Percentiles rank a stretch among this genome's conserved stretches.
Evolutionary conservation across 2,113 vertebrate species (phyloP).

Genomic region (Irena cyanogastra): DNA sequence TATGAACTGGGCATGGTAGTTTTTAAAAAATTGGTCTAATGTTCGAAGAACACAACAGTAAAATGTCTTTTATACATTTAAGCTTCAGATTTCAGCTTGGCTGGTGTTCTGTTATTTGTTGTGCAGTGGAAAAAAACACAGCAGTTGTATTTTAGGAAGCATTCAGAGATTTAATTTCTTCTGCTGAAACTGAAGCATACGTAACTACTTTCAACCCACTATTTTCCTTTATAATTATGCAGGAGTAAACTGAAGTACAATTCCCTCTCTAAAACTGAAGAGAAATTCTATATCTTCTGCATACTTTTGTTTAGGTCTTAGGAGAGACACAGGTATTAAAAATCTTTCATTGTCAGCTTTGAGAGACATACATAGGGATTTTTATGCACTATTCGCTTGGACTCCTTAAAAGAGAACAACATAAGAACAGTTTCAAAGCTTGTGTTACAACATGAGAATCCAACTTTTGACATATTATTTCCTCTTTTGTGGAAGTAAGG

Average conservation of each 20-base stretch:
- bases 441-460: not conserved
- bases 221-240: not conserved
- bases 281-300: not conserved
- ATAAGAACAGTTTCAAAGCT: not conserved
- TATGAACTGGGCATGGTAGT: not conserved
- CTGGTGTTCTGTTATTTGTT: not conserved
- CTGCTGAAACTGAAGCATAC: not conserved
- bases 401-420: not conserved
- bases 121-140: not conserved
- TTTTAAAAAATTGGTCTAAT: not conserved
- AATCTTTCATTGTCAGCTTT: not conserved
- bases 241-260: not conserved
- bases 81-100: not conserved
- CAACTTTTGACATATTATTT: not conserved
- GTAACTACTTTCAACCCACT: not conserved
- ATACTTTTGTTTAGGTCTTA: not conserved
- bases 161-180: not conserved
- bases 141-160: not conserved
- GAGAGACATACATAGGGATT: not conserved
- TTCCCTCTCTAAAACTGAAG: not conserved
- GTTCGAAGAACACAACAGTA: not conserved
- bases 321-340: not conserved
- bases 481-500: not conserved
- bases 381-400: not conserved
- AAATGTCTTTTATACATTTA: not conserved